Conservation (phyloP, 2,113 vertebrate species). For the Vireo altiloquus region DNA sequence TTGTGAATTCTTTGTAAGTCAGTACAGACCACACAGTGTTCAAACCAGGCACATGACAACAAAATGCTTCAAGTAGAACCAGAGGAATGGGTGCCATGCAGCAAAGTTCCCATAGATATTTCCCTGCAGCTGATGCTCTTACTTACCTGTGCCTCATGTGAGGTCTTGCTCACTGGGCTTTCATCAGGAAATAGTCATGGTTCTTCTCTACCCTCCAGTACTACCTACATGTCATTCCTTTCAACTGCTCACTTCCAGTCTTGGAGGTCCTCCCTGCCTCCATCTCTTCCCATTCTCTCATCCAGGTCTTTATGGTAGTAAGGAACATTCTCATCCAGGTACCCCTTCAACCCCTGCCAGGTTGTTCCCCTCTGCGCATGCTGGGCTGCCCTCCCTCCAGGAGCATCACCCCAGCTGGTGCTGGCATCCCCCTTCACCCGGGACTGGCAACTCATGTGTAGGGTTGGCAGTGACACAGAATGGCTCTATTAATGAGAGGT, state of each 20-base stretch:
- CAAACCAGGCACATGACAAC: constrained; percentile 53
- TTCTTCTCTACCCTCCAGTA: neutral
- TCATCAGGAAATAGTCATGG: neutral
- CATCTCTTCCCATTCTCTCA: neutral
- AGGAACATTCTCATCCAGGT: neutral
- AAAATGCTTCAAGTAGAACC: constrained; percentile 50
- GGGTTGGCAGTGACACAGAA: neutral
- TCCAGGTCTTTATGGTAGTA: neutral
- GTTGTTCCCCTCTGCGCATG: neutral
- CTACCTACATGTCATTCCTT: neutral
- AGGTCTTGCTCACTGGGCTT: neutral
- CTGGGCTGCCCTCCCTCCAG: neutral
- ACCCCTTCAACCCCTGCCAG: neutral
- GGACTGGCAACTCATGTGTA: neutral
- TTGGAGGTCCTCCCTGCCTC: neutral
- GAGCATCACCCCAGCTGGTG: neutral
- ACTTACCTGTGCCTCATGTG: neutral
- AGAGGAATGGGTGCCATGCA: neutral
- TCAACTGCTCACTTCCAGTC: neutral
- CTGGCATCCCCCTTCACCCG: neutral
- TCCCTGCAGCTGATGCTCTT: neutral
- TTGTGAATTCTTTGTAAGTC: constrained; percentile 59
- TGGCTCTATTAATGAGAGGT: neutral
- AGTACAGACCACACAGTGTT: constrained; percentile 54
- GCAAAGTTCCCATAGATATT: neutral